Evolutionary conservation across 2,113 vertebrate species (phyloP).

Genomic region (Osmerus eperlanus): DNA sequence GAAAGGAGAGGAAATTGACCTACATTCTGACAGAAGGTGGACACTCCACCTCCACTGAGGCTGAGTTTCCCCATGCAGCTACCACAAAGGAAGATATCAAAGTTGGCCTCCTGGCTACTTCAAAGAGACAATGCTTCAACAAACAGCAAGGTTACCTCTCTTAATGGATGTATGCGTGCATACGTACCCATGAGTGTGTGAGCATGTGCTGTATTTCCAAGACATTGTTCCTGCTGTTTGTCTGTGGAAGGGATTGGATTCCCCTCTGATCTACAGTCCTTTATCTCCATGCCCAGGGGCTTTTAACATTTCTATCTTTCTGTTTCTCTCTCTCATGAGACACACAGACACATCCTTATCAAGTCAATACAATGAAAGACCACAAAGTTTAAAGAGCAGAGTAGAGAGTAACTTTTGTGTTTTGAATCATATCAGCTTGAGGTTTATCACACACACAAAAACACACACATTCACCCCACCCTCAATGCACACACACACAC

Average conservation of each 20-base stretch:
- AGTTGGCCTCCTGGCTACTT: too few relatives aligned
- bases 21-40: conserved; percentile 33
- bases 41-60: conserved; percentile 19
- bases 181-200: conserved; percentile 4
- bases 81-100: too few relatives aligned
- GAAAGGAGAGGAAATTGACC: conserved; percentile 22
- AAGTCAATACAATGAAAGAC: too few relatives aligned
- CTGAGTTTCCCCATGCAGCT: not conserved
- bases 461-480: conserved; percentile 3
- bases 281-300: too few relatives aligned
- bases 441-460: not conserved
- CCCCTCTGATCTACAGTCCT: too few relatives aligned
- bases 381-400: too few relatives aligned
- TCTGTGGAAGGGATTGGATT: not conserved
- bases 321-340: too few relatives aligned
- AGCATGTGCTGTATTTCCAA: not conserved
- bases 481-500: not conserved
- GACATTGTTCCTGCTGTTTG: not conserved
- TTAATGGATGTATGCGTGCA: conserved; percentile 20
- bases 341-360: too few relatives aligned
- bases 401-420: too few relatives aligned
- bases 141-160: not conserved
- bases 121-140: too few relatives aligned
- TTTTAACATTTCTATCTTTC: too few relatives aligned
- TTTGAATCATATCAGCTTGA: not conserved